Percentiles rank a stretch among this genome's conserved stretches.
Conservation (phyloP, 2,888 invertebrate species). For the Drosophila kanekoi region DNA sequence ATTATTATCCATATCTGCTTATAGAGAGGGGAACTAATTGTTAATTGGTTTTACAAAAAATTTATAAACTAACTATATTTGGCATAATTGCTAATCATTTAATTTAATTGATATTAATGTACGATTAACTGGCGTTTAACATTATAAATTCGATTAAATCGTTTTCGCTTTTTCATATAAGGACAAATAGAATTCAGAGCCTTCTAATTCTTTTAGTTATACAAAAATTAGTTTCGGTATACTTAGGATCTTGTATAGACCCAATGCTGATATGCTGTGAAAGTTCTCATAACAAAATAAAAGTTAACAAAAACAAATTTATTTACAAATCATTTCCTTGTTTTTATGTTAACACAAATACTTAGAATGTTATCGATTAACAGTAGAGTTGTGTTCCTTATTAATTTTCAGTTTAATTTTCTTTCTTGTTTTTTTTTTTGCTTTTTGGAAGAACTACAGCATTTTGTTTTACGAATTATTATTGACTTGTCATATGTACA, state of each 20-base stretch:
- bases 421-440: conserved; percentile 17
- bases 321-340: conserved; percentile 47
- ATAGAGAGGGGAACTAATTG: conserved; percentile 73
- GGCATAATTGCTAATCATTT: conserved; percentile 67
- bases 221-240: conserved; percentile 56
- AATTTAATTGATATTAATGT: conserved; percentile 73
- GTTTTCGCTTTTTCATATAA: conserved; percentile 55
- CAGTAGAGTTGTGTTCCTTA: conserved; percentile 27
- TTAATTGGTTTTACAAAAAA: conserved; percentile 76
- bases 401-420: background rate
- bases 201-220: conserved; percentile 28
- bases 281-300: conserved; percentile 33
- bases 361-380: conserved; percentile 39
- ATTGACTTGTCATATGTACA: conserved; percentile 61
- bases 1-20: conserved; percentile 77
- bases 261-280: conserved; percentile 69
- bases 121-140: conserved; percentile 74
- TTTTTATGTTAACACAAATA: conserved; percentile 43
- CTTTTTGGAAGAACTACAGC: conserved; percentile 70
- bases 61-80: conserved; percentile 74
- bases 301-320: conserved; percentile 44
- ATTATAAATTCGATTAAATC: conserved; percentile 83
- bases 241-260: conserved; percentile 47
- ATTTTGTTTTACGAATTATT: conserved; percentile 45
- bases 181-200: conserved; percentile 38